Evolutionary conservation across 2,113 vertebrate species (phyloP), one percentile per base, ranked within the genome.

Genomic region (Sander vitreus): DNA sequence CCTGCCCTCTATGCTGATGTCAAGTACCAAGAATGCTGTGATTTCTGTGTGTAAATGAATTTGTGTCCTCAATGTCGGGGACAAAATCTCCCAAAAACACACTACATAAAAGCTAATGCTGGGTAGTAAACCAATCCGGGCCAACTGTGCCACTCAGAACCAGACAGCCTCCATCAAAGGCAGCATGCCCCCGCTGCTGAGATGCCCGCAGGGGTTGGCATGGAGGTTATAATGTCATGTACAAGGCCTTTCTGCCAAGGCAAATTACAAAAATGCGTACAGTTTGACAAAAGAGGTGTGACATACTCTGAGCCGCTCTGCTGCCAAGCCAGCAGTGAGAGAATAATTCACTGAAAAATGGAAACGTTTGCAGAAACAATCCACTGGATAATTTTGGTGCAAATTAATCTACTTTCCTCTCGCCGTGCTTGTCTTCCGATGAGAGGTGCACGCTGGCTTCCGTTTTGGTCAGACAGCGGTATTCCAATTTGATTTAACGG

Each of bases 401-500:
- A 89, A 88, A 93, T 89, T 55, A 89, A 90, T 90, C 68, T 87
- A 73, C 80, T 81, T 83, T 80, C 54, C 74, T 83, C 82, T 78
- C 55, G 2, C 59, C 51, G 66, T 33, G 73, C 69, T 81, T 78
- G 85, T 86, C 85, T 75, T 85, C 55, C 68, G 60, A 25, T 66
- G 60, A 60, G 77, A 88, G 79, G 71, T 78, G 59, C 84, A 76
- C 18, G 60, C 83, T 70, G 54, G 57, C 54, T 86, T 84, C 82
- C 23, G 62, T 87, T 85, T 86, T 83, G 80, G 86, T 88, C 83
- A 83, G 83, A 81, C 86, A 30, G 75, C 19, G 59, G 62, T 65
- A 55, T 57, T 90, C 84, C 93, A 92, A 93, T 93, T 91, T 85
- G 85, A 94, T 94, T 93, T 89, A 90, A 89, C 18, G 68, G 72